Conservation (phyloP, 1,140 invertebrate genomes). For the Hestina assimilis region DNA sequence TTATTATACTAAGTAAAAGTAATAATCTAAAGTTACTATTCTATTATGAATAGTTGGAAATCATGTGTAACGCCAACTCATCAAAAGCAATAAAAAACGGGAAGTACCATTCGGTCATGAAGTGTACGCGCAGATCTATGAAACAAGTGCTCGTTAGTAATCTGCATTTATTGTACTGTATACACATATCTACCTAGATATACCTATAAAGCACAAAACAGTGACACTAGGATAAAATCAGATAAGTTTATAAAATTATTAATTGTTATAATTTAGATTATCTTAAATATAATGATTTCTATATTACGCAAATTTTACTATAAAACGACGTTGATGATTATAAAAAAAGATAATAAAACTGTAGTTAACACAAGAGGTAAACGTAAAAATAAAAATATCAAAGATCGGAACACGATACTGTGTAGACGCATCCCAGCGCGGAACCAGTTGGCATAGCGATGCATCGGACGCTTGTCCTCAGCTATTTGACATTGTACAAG, state of each 20-base stretch:
- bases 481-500: constrained; percentile 77
- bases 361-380: neutral
- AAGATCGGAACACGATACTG: neutral
- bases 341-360: neutral
- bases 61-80: neutral
- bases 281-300: too few relatives aligned
- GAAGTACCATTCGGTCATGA: constrained; percentile 3
- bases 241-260: too few relatives aligned
- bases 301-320: too few relatives aligned
- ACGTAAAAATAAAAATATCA: neutral
- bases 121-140: too few relatives aligned
- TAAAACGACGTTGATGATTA: neutral
- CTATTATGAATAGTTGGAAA: neutral
- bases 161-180: neutral
- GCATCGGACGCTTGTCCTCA: constrained; percentile 57
- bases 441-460: constrained; percentile 56
- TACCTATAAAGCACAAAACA: neutral
- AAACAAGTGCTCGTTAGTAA: neutral
- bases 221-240: too few relatives aligned
- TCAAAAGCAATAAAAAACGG: constrained; percentile 13
- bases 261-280: too few relatives aligned
- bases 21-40: too few relatives aligned
- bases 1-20: too few relatives aligned
- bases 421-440: constrained; percentile 32
- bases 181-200: neutral